These are phyloP conservation scores for Drosophila nikananu DNA, from an alignment of 1,140 invertebrate genomes.

Conservation along the genomic window DNA sequence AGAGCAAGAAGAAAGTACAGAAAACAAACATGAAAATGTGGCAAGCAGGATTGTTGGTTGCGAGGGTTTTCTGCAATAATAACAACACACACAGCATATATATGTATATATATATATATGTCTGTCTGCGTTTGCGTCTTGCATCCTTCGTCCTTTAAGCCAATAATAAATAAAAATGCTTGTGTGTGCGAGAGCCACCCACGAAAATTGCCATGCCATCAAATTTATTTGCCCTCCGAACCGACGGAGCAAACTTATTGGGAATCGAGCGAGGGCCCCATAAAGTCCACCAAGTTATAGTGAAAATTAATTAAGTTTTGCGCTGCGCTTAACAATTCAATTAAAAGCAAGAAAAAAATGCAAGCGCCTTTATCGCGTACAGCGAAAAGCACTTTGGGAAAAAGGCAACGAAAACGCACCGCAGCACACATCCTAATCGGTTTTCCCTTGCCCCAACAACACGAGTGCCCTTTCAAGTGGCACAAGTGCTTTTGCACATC, in stretches of 20 bases:
- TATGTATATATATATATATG: conserved; percentile 5
- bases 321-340: conserved; percentile 83
- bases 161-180: conserved; percentile 84
- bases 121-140: conserved; percentile 54
- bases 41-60: conserved; percentile 48
- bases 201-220: conserved; percentile 71
- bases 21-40: conserved; percentile 53
- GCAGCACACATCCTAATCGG: conserved; percentile 27
- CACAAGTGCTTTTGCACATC: conserved; percentile 85
- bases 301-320: conserved; percentile 83
- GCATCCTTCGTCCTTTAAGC: conserved; percentile 77
- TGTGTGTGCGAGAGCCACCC: conserved; percentile 44
- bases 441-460: neutral
- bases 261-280: conserved; percentile 33
- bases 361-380: conserved; percentile 68
- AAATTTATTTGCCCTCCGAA: conserved; percentile 64
- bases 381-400: conserved; percentile 78
- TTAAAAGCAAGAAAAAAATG: conserved; percentile 64
- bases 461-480: conserved; percentile 71
- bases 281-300: conserved; percentile 81
- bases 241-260: conserved; percentile 62
- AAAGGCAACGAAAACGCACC: conserved; percentile 35
- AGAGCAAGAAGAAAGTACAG: conserved; percentile 35
- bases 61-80: conserved; percentile 62
- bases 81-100: conserved; percentile 57